A percentile compares a stretch with the other conserved stretches of the same genome.
These are phyloP conservation scores for Thymelicus acteon DNA, from an alignment of 2,888 invertebrate genomes.

Conservation along the genomic window DNA sequence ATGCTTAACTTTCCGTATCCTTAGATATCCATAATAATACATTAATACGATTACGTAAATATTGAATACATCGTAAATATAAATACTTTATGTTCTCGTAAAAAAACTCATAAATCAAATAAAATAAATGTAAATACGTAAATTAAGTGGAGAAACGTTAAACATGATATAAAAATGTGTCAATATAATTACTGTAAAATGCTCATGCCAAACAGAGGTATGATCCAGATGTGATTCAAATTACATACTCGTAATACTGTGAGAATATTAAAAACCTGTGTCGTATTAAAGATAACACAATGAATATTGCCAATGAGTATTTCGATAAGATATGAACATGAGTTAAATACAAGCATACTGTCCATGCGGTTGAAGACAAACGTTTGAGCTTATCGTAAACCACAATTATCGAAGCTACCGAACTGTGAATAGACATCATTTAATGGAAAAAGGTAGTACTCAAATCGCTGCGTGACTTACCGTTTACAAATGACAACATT, in stretches of 20 bases:
- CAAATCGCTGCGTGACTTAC: conserved; percentile 43
- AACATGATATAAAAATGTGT: conserved; percentile 42
- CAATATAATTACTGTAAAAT: conserved; percentile 47
- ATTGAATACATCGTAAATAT: conserved; percentile 21
- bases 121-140: conserved; percentile 35
- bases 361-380: conserved; percentile 56
- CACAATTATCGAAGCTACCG: conserved; percentile 29
- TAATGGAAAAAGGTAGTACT: conserved; percentile 52
- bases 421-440: conserved; percentile 43
- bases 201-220: conserved; percentile 69
- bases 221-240: conserved; percentile 54
- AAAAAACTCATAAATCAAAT: conserved; percentile 39
- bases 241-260: conserved; percentile 57
- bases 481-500: conserved; percentile 43
- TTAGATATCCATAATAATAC: conserved; percentile 17
- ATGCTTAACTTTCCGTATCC: conserved; percentile 12
- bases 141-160: conserved; percentile 35
- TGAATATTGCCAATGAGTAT: conserved; percentile 51
- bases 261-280: conserved; percentile 50
- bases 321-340: conserved; percentile 49
- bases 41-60: conserved; percentile 28
- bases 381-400: conserved; percentile 29
- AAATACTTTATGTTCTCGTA: conserved; percentile 9
- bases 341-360: conserved; percentile 55
- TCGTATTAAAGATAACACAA: conserved; percentile 53